Conservation (phyloP, 2,888 invertebrate genomes). For the Cacoxenus indagator region DNA sequence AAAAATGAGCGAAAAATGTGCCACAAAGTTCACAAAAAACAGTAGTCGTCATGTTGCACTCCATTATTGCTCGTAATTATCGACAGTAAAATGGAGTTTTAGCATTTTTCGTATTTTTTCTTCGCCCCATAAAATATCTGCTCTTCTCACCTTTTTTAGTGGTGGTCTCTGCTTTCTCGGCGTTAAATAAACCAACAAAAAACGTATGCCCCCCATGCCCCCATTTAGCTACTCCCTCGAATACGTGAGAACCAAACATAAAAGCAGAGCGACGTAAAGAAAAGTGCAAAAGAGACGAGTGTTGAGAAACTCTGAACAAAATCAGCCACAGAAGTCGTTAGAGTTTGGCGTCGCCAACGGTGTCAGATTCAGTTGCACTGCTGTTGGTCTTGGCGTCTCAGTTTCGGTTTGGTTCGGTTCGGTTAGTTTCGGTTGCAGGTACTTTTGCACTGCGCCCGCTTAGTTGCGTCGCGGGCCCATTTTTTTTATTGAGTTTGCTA, state of each 20-base stretch:
- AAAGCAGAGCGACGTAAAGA: background rate
- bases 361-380: constrained; percentile 43
- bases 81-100: background rate
- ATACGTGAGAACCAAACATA: too few relatives aligned
- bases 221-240: too few relatives aligned
- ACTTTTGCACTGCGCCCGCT: background rate
- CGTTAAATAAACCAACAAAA: background rate
- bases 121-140: background rate
- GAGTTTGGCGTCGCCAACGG: too few relatives aligned
- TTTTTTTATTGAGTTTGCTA: constrained; percentile 32
- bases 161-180: background rate
- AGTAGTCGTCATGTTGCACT: too few relatives aligned
- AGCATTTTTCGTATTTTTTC: background rate
- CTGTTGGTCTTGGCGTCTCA: too few relatives aligned
- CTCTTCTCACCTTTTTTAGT: background rate
- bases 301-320: background rate
- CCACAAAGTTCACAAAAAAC: too few relatives aligned
- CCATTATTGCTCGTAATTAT: constrained; percentile 12
- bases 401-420: too few relatives aligned
- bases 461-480: constrained; percentile 5
- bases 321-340: constrained; percentile 26
- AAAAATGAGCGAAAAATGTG: too few relatives aligned
- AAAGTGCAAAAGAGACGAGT: constrained; percentile 1
- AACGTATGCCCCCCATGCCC: too few relatives aligned
- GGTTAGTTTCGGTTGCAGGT: too few relatives aligned